Percentiles rank a stretch among this genome's conserved stretches.
These are phyloP conservation scores for Oxystoma pomonae DNA, from an alignment of 2,888 invertebrate genomes.

Conservation along the genomic window DNA sequence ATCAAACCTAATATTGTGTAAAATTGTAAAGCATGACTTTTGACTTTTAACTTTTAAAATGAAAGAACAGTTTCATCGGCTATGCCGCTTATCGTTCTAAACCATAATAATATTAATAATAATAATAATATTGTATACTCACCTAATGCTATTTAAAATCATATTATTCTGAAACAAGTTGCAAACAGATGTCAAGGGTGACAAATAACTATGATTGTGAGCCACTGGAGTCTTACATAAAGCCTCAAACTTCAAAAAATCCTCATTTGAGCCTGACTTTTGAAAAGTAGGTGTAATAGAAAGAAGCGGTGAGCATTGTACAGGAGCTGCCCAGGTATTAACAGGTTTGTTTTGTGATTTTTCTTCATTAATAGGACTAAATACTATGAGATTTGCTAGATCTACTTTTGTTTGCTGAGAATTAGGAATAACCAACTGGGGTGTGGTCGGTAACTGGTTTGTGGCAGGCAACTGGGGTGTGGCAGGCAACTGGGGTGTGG, in stretches of 20 bases:
- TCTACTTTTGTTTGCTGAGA: not conserved
- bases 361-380: not conserved
- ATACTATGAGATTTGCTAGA: not conserved
- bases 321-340: not conserved
- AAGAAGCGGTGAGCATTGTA: not conserved
- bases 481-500: not conserved
- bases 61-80: too few relatives aligned
- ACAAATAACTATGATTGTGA: constrained; percentile 7
- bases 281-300: constrained; percentile 3
- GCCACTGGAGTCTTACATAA: constrained; percentile 7
- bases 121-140: not conserved
- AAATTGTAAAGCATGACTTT: too few relatives aligned
- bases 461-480: not conserved
- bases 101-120: too few relatives aligned
- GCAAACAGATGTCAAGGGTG: constrained; percentile 15
- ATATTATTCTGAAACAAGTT: constrained; percentile 13
- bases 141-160: constrained; percentile 6
- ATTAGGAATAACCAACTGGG: not conserved
- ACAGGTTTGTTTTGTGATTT: not conserved
- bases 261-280: constrained; percentile 2
- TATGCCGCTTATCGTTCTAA: too few relatives aligned
- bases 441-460: not conserved
- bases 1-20: too few relatives aligned
- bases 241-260: constrained; percentile 10
- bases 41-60: too few relatives aligned